Base-by-base conservation (phyloP, 2,113 vertebrate genomes). In the Myotis lucifugus region DNA sequence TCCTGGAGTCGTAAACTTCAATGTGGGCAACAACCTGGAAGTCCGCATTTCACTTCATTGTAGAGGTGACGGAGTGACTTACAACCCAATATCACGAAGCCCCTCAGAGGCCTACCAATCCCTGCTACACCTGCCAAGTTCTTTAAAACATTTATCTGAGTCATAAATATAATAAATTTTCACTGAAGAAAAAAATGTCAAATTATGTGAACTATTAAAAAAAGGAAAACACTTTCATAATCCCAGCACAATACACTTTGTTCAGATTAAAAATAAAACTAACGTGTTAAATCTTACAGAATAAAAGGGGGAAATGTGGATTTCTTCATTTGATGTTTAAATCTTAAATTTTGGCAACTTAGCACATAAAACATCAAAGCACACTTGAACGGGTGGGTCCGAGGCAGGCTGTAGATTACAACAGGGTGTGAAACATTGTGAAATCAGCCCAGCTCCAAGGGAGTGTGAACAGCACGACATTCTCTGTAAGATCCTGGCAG, bases 251-350 rank as follows among this genome's bases (percentile, higher is more conserved):
- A 50, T 3, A 70, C 46, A 46, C 76, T 94, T 85, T 69, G 15
- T 79, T 91, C 17, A 12, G 19, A 77, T 48, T 69, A 82, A 87
- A 87, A 61, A 69, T 66, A 87, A 93, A 95, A 61, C 61, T 27
- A 67, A 50, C 7, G 23, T 66, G 9, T 32, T 64, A 64, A 95
- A 34, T 73, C 52, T 82, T 67, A 64, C 5, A 78, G 56, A 92
- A 91, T 64, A 70, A 42, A 93, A 94, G 76, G 59, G 21, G 48
- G 90, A 91, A 48, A 3, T 19, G 12, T 73, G 15, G 27, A 27
- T 83, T 91, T 73, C 15, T 52, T 66, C 76, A 87, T 93, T 42
- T 48, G 46, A 76, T 59, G 59, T 87, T 94, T 93, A 79, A 94
- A 78, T 85, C 32, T 32, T 70, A 59, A 40, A 15, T 70, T 66